Base-by-base conservation (phyloP, 2,888 invertebrate species). In the Drosophila flavopinicola region DNA sequence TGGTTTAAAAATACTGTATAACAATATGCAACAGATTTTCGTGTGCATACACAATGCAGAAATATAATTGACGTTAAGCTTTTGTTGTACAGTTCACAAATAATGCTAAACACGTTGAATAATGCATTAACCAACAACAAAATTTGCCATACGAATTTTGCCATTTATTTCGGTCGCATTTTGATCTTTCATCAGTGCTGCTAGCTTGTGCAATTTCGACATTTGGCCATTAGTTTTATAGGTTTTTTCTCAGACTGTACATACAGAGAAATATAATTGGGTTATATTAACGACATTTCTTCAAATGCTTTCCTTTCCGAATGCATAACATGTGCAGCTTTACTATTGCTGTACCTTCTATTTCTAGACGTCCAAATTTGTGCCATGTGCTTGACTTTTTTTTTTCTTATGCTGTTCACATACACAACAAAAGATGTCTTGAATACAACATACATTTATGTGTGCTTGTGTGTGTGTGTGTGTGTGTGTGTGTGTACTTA, bases 291-390 rank as follows among this genome's bases (percentile, higher is more conserved):
- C 51, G 24, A 33, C 25, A 25, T 13, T 52, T 33, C 10, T 7
- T 10, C 20, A 20, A 42, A 42, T 33, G 15, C 32, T 44, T 11
- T 45, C 38, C 9, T 47, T 48, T 61, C 38, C 15, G 48, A 61
- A 53, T 74, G 74, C 80, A 79, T 79, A 76, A 76, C 79, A 63
- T 60, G 60, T 63, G 59, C 42, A 42, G 39, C 5, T 20, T 15
- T 32, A 15, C 38, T 53, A 24, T 42, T 33, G 45, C 42, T 7
- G 45, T 70, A 68, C 13, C 37, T 59, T 57, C 75, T 82, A 78
- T 75, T 82, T 78, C 54, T 61, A 73, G 78, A 69, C 63, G 42
- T 41, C 57, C 58, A 67, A 63, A 64, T 61, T 68, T 68, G 53
- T 58, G 56, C 74, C 67, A 78, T 74, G 79, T 78, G 76, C 73